Base-by-base conservation (phyloP, 1,140 invertebrate species). In the Probaryconus sp. region DNA sequence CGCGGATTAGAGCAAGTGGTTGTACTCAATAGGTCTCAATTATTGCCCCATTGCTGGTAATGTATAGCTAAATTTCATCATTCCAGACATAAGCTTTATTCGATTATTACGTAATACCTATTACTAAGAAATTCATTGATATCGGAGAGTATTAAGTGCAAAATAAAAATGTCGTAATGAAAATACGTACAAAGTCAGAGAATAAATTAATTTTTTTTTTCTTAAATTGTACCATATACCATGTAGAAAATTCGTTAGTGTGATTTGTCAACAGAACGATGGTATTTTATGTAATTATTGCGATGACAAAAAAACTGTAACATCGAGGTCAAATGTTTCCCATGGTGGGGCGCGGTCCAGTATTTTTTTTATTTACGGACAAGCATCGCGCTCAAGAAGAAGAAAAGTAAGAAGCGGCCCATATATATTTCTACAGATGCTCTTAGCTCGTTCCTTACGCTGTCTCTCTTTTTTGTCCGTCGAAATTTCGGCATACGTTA, bases 391-490 rank as follows among this genome's bases (percentile, higher is more conserved):
- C n/a, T n/a, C 21, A 40, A 33, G 53, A 55, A 55, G 14, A 73
- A 73, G 58, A 65, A 65, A 40, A 60, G 53, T 50, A 74, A 68
- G 63, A 74, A 63, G 30, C 51, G 14, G 14, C 16, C 2, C 18
- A 20, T n/a, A 33, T 33, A 42, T 69, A 74, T 76, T 78, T 76
- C 65, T 76, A 64, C 56, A 64, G 63, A 79, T 67, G 72, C 73
- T 74, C 47, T 14, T 11, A n/a, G 11, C n/a, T 35, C 37, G 37
- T 5, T 9, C 13, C 17, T 33, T n/a, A 5, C 10, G 18, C 33
- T 40, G 38, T 10, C n/a, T 55, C 47, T 17, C 24, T 47, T 53
- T 64, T 10, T 6, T 38, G 20, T 11, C n/a, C 3, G 17, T 58
- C 40, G 20, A 28, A 37, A 45, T 47, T 48, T 45, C 42, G 42